Base-by-base conservation (phyloP, 2,797 vertebrate species). In the Sciaenops ocellatus region DNA sequence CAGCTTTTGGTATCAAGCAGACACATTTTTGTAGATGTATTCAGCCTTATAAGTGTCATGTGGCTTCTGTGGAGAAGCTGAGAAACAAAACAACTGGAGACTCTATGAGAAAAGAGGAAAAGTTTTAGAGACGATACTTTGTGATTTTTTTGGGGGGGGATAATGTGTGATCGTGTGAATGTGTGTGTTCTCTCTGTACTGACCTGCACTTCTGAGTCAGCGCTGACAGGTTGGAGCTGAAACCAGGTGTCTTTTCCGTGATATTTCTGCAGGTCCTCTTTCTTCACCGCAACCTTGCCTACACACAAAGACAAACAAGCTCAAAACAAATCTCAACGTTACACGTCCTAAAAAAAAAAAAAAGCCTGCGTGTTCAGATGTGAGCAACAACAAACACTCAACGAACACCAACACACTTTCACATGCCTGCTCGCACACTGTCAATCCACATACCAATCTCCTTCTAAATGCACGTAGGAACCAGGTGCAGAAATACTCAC, bases 211-310 rank as follows among this genome's bases (percentile, higher is more conserved):
- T 99, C 98, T 4, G 98, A 99, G 95, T 99, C 98, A 13, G 98
- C 98, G 13, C 98, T 97, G 88, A 99, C 97, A 9, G 98, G 97
- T 75, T 99, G 98, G 13, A 99, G 95, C 89, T 97, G 98, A 94
- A 99, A 99, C 98, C 98, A 99, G 52, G 98, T 98, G 94, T 99
- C 98, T 95, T 98, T 97, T 85, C 98, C 98, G 28, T 99, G 97
- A 85, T 99, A 99, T 85, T 98, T 99, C 91, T 97, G 98, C 83
- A 99, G 90, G 89, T 99, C 98, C 85, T 99, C 98, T 75, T 99
- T 99, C 94, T 97, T 95, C 86, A 99, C 98, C 1, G 98, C 98
- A 62, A 99, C 98, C 87, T 99, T 99, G 63, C 98, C 98, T 99
- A 71, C 7, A 87, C 78, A 83, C 28, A 76, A 20, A 82, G 52